Percentiles rank a stretch among this genome's conserved stretches.
phyloP scores from a whole-genome alignment of 2,888 invertebrate species.

The Hirtodrosophila cameraria region DNA sequence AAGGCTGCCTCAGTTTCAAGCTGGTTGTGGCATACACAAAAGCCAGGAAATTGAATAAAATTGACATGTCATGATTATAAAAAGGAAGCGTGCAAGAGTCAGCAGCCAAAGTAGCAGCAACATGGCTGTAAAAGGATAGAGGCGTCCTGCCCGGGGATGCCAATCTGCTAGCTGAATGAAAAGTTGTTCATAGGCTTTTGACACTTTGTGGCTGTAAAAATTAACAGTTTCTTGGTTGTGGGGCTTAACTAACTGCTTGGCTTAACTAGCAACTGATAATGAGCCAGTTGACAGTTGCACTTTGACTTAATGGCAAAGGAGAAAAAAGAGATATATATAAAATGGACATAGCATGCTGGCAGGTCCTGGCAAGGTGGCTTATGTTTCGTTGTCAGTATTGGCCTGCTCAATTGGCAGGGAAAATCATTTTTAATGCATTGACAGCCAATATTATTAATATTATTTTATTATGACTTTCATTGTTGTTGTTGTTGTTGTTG shows the following conservation, averaged over 20 bases:
- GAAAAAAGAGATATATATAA: too few relatives aligned
- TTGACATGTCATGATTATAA: constrained; percentile 72
- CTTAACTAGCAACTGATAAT: constrained; percentile 50
- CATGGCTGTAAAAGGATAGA: not conserved
- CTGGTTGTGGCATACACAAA: constrained; percentile 58
- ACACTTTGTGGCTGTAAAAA: constrained; percentile 21
- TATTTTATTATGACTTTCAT: constrained; percentile 14
- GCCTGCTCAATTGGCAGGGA: not conserved
- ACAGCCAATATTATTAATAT: constrained; percentile 26
- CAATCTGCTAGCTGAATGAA: constrained; percentile 23
- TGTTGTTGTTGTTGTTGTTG: constrained; percentile 3
- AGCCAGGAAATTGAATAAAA: constrained; percentile 73
- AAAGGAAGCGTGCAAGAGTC: constrained; percentile 59
- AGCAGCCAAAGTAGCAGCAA: constrained; percentile 12
- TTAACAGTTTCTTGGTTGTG: constrained; percentile 2
- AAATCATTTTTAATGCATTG: constrained; percentile 11
- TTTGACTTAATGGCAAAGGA: constrained; percentile 27
- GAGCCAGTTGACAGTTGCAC: constrained; percentile 58
- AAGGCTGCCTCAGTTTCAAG: constrained; percentile 5
- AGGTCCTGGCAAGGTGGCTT: not conserved
- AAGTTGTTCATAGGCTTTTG: constrained; percentile 45
- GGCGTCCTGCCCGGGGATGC: not conserved
- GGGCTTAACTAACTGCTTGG: constrained; percentile 31
- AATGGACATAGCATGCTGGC: constrained; percentile 18
- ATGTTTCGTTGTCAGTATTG: not conserved